Conservation (phyloP, 2,113 vertebrate genomes). For the Pituophis catenifer region DNA sequence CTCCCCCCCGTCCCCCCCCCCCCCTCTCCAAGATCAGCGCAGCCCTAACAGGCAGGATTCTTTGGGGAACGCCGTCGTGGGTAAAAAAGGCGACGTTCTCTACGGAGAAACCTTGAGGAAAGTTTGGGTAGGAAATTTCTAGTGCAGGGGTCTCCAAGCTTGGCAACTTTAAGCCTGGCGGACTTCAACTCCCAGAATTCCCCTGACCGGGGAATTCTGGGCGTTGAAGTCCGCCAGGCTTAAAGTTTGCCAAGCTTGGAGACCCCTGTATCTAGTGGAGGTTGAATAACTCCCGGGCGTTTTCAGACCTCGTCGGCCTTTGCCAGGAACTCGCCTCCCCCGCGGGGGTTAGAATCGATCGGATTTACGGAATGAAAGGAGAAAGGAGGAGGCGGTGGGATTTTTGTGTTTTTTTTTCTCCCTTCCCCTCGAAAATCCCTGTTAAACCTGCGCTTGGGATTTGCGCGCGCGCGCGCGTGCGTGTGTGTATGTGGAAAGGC, state of each 20-base stretch:
- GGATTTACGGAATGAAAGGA: not conserved
- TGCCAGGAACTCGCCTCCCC: not conserved
- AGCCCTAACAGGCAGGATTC: not conserved
- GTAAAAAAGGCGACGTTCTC: not conserved
- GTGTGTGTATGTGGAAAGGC: not conserved
- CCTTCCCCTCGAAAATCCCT: not conserved
- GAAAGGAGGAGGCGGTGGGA: not conserved
- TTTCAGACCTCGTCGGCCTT: not conserved
- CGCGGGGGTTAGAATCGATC: not conserved
- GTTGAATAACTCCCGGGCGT: not conserved
- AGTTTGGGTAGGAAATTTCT: not conserved
- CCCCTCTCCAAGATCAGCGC: not conserved
- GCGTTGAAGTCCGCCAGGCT: too few relatives aligned
- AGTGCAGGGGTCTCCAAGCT: too few relatives aligned
- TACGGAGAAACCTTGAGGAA: not conserved
- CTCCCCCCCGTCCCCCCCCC: not conserved
- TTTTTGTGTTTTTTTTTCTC: not conserved
- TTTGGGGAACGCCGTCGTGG: not conserved
- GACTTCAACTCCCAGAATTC: too few relatives aligned
- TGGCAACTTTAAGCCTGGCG: too few relatives aligned
- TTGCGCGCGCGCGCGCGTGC: too few relatives aligned
- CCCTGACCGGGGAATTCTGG: too few relatives aligned
- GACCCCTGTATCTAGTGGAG: not conserved
- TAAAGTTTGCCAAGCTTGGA: too few relatives aligned
- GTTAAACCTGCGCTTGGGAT: not conserved